Conservation (phyloP, 2,797 vertebrate genomes). For the Eidolon dupreanum region DNA sequence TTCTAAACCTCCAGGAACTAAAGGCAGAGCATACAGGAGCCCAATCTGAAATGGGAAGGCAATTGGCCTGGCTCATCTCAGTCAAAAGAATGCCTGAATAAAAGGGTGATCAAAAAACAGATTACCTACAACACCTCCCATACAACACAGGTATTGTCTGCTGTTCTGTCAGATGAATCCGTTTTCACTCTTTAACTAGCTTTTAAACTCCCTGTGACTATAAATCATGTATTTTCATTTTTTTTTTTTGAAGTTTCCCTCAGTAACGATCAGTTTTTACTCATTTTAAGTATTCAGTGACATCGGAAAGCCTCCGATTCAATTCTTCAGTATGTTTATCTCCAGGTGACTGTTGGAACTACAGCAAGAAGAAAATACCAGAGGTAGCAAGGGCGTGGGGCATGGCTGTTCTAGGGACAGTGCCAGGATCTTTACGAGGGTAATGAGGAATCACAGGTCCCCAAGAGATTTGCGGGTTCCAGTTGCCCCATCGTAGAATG, state of each 20-base stretch:
- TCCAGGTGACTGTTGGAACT: background rate
- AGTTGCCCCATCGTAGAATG: background rate
- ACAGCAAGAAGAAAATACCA: background rate
- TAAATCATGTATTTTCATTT: background rate
- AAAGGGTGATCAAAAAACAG: background rate
- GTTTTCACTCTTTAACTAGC: background rate
- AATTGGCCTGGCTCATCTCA: background rate
- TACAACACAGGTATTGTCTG: background rate
- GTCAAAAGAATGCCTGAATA: background rate
- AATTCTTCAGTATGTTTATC: background rate
- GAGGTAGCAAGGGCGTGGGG: background rate
- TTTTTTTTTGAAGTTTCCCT: background rate
- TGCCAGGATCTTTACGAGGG: background rate
- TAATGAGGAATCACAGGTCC: background rate
- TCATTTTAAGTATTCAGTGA: background rate
- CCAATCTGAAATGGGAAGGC: background rate
- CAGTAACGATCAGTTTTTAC: background rate
- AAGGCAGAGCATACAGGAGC: background rate
- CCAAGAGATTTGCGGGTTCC: background rate
- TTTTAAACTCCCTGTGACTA: constrained; percentile 7
- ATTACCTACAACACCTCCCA: background rate
- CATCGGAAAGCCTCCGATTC: background rate
- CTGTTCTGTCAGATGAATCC: background rate
- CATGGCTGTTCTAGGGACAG: background rate
- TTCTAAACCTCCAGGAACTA: constrained; percentile 24